Base-by-base conservation (phyloP, 2,888 invertebrate genomes). In the Aricia artaxerxes region DNA sequence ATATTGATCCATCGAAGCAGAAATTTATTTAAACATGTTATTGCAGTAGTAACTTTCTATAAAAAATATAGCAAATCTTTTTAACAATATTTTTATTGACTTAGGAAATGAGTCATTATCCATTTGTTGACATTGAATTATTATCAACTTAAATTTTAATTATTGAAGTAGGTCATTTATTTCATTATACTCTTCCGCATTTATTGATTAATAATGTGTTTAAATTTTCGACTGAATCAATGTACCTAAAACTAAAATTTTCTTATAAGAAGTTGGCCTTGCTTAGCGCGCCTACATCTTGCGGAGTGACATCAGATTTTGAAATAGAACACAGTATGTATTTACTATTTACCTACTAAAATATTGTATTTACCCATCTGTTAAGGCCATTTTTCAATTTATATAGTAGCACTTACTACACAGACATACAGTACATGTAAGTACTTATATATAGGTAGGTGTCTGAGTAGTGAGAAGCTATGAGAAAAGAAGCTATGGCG, bases 1-100 rank as follows among this genome's bases (percentile, higher is more conserved):
- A 81, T 92, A 93, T 93, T 90, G 93, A 93, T 93, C 92, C 89
- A 87, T 89, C 90, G 89, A 89, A 90, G 84, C 86, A 90, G 90
- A 92, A 92, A 91, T 90, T 83, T 89, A 90, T 91, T 93, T 85
- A 83, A 82, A 80, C 84, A 86, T 86, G 88, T 87, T 53, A 24
- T 31, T 53, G 13, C 4, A 13, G 7, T 44, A 57, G 1, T 35
- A 9, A 2, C 1, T 11, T 53, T 6, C 6, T 31, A 16, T 31
- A 16, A 24, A 53, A 35, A 31, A 13, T 53, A 24, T 53, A 13
- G 24, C 16, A 76, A 38, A 16, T 53, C 1, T 16, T 57, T 11
- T 5, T 11, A 76, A 57, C 9, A 53, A 11, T 31, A 31, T 38
- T 53, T 49, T 49, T 49, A 35, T 57, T 53, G 31, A 31, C 35